A percentile compares a stretch with the other conserved stretches of the same genome.
These are phyloP conservation scores for Marmota monax DNA, from an alignment of 2,113 vertebrate species.

Conservation along the genomic window DNA sequence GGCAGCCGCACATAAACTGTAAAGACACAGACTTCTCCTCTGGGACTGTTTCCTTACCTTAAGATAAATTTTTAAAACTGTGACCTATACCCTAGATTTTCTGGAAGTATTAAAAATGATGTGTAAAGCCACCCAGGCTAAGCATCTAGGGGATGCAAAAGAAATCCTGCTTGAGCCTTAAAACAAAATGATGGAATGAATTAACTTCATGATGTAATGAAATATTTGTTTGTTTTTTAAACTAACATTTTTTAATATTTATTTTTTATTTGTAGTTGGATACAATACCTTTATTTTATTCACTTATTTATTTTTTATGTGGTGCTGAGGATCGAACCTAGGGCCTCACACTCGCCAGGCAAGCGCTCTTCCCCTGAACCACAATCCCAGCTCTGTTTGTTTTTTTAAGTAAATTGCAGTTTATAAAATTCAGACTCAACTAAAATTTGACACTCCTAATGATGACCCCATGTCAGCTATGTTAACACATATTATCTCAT, in stretches of 20 bases:
- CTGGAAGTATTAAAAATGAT: background rate
- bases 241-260: too few relatives aligned
- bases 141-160: background rate
- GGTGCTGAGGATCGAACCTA: too few relatives aligned
- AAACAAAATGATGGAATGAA: background rate
- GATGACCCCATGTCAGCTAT: background rate
- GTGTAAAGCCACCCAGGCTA: background rate
- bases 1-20: constrained; percentile 17
- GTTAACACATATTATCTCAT: background rate
- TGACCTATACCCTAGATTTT: background rate
- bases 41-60: constrained; percentile 42
- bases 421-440: background rate
- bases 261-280: too few relatives aligned
- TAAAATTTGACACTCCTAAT: background rate
- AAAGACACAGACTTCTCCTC: background rate
- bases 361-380: too few relatives aligned
- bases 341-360: too few relatives aligned
- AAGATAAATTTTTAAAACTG: background rate
- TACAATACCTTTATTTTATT: too few relatives aligned
- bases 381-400: too few relatives aligned
- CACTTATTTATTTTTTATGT: too few relatives aligned
- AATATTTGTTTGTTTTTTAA: background rate
- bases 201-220: background rate
- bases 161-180: constrained; percentile 9
- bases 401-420: too few relatives aligned